Evolutionary conservation across 2,797 vertebrate genomes (phyloP).

Genomic region (Lacerta agilis): DNA sequence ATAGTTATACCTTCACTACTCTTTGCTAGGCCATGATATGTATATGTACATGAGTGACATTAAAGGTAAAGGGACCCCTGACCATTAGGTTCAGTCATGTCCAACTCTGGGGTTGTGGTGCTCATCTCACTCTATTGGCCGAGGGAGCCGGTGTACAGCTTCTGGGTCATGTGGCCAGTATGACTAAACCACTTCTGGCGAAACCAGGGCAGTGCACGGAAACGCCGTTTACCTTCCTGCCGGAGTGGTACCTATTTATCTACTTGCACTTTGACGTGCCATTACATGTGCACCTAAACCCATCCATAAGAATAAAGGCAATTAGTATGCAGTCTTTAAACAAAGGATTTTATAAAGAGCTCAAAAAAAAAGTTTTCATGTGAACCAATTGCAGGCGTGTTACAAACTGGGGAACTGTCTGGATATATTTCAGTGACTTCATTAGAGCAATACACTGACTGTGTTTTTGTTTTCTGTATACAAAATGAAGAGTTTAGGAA

Average conservation of each 20-base stretch:
- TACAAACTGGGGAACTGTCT: conserved; percentile 28
- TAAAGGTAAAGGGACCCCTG: too few relatives aligned
- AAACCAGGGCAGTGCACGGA: too few relatives aligned
- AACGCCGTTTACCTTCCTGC: too few relatives aligned
- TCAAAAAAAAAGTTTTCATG: conserved; percentile 45
- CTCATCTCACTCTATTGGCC: too few relatives aligned
- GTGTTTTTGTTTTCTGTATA: conserved; percentile 20
- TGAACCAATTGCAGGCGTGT: conserved; percentile 47
- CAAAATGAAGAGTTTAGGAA: background rate
- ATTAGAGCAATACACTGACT: conserved; percentile 7
- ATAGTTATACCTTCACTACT: too few relatives aligned
- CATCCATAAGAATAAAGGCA: background rate
- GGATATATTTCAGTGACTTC: conserved; percentile 46
- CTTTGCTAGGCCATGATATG: background rate
- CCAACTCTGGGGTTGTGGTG: too few relatives aligned
- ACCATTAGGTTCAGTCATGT: too few relatives aligned
- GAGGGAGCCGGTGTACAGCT: too few relatives aligned
- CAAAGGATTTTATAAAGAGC: conserved; percentile 50
- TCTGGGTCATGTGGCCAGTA: too few relatives aligned
- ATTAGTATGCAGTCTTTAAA: conserved; percentile 28
- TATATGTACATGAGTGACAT: background rate
- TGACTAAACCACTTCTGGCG: too few relatives aligned
- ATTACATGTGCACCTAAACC: conserved; percentile 13
- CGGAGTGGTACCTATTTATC: too few relatives aligned
- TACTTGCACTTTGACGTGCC: too few relatives aligned